Base-by-base conservation (phyloP, 2,797 vertebrate genomes). In the Urocyon cinereoargenteus region DNA sequence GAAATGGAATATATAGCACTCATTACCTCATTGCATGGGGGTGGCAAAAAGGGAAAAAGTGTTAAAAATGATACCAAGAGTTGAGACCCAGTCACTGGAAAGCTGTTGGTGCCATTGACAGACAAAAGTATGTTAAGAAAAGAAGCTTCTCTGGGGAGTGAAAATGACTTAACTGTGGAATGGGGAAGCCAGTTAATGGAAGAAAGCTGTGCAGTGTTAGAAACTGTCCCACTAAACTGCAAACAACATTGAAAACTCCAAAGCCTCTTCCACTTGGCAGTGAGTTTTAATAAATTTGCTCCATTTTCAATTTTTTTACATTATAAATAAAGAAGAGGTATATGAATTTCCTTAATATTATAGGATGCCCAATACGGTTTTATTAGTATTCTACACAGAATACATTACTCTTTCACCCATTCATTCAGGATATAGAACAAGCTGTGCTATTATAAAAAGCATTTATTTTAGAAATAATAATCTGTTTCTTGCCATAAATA, bases 291-390 rank as follows among this genome's bases (percentile, higher is more conserved):
- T 62, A 91, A 61, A 73, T 87, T 86, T 93, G 40, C 79, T 94
- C 40, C 31, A 97, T 96, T 34, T 97, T 97, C 90, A 64, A 84
- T 36, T 61, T 90, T 87, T 97, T 82, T 78, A 57, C 26, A 45
- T 86, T 90, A 96, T 95, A 90, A 97, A 96, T 94, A 91, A 93
- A 77, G 82, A 97, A 96, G 51, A 75, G 31, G 53, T 75, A 92
- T 95, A 81, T 91, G 93, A 59, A 34, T 89, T 94, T 96, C 55
- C 51, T 95, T 91, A 84, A 10, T 95, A 96, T 90, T 96, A 66
- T 75, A n/a, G 9, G 62, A 81, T 26, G 34, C 36, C 5, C 45
- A 81, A 26, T 72, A 95, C 78, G 9, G 16, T 97, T 98, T 97
- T 94, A 87, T 45, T 97, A 86, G 61, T 12, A 12, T 95, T 95